Base-by-base conservation (phyloP, 2,797 vertebrate species). In the Vespertilio murinus region DNA sequence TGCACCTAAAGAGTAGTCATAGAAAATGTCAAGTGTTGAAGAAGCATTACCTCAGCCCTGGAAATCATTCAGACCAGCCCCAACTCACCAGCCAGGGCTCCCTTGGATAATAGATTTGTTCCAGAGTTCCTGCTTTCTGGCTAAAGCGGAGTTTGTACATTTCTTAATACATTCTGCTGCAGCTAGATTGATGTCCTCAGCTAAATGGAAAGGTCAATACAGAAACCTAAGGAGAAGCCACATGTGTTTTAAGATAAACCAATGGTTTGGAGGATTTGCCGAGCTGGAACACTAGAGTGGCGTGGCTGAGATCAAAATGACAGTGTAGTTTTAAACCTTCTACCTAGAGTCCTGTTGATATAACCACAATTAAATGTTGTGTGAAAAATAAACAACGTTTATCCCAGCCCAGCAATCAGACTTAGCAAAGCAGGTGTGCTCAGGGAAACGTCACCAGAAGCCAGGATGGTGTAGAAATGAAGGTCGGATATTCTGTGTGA, bases 301-400 rank as follows among this genome's bases (percentile, higher is more conserved):
- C 2, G 25, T 38, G 65, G 18, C 18, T 59, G 17, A 74, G 38
- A 23, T 80, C 18, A 65, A 79, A 84, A 79, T 6, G 23, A 2
- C 42, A 80, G 20, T 11, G 40, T 73, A 61, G 35, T 38, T 79
- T 61, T 14, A 83, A 83, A 40, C 7, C 35, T 91, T 4, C 38
- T 80, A 25, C 1, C 4, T 61, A 6, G 7, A 67, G 28, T 79
- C 17, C 18, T 79, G n/a, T 40, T 69, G n/a, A 94, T 23, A 40
- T 22, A 61, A 30, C 7, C 33, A 71, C 59, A 86, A 54, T 47
- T 54, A 87, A 90, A 78, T 90, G 12, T n/a, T 65, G 1, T 1
- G 23, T 73, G 16, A 67, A 90, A 87, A 90, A 92, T 71, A 56
- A 90, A 79, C 12, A 47, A 20, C 56, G 40, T 92, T 12, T 92